Percentiles rank a stretch among this genome's conserved stretches.
Conservation (phyloP, 2,888 invertebrate genomes). For the Lissonota sp. region DNA sequence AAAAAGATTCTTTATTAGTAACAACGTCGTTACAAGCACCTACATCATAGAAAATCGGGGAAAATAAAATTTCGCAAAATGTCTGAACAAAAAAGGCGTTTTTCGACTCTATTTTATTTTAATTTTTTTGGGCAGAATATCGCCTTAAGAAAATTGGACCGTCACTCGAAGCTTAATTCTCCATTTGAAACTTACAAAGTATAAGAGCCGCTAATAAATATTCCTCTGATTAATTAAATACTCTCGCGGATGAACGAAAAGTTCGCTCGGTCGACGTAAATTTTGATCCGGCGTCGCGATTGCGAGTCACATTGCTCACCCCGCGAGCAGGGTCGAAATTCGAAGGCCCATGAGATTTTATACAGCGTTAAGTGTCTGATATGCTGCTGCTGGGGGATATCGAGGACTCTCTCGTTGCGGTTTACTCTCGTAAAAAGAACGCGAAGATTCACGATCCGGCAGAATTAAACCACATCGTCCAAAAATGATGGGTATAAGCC, state of each 20-base stretch:
- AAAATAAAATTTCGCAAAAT: too few species aligned
- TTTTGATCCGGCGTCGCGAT: slow-evolving; percentile 51
- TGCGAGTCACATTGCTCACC: slow-evolving; percentile 19
- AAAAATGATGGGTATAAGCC: slow-evolving; percentile 59
- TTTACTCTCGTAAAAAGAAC: slow-evolving; percentile 50
- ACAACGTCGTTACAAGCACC: too few species aligned
- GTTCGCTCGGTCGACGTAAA: slow-evolving; percentile 34
- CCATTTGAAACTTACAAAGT: not conserved
- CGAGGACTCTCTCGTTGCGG: slow-evolving; percentile 17
- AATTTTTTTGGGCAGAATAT: too few species aligned
- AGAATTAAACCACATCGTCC: slow-evolving; percentile 57
- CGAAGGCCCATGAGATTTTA: slow-evolving; percentile 4
- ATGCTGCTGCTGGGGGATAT: slow-evolving; percentile 28
- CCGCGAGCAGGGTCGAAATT: slow-evolving; percentile 35
- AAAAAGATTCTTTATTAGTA: too few species aligned
- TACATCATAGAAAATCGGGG: too few species aligned
- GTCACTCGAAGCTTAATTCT: too few species aligned
- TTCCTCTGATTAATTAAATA: slow-evolving; percentile 45
- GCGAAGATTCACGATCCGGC: slow-evolving; percentile 56
- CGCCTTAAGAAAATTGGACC: too few species aligned
- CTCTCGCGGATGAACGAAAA: slow-evolving; percentile 26
- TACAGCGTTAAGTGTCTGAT: not conserved
- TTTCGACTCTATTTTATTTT: too few species aligned
- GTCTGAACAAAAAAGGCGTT: too few species aligned
- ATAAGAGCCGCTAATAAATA: slow-evolving; percentile 28